Evolutionary conservation across 2,113 vertebrate species (phyloP), one percentile per base, ranked within the genome.

Genomic region (Cyprinodon variegatus): DNA sequence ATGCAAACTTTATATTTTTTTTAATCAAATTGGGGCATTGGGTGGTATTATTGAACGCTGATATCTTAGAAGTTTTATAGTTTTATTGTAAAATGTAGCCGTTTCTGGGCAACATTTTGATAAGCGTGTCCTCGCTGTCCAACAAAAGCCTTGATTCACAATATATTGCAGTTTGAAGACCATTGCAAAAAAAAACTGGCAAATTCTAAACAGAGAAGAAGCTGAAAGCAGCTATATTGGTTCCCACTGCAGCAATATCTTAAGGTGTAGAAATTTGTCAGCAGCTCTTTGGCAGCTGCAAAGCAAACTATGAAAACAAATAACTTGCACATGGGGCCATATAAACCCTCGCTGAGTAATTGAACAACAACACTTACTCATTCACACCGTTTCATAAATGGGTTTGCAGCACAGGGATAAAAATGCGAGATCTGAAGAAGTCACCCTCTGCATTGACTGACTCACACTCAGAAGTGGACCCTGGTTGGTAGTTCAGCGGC

Each of bases 391-490:
- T 72, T 67, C 46, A 65, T 75, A 38, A 78, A 81, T 36, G 1
- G 72, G 69, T 48, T 83, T 87, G 84, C 83, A 85, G 83, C 46
- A 70, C 39, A 38, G 50, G 50, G 61, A 69, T 71, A 46, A 83
- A 83, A 81, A 89, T 83, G 85, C 70, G 41, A 82, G 65, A 84
- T 80, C 43, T 81, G 70, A 85, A 78, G 64, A 74, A 83, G 78
- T 85, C 76, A 43, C 87, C 82, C 50, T 73, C 68, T 12, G 13
- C 64, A 41, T 87, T 92, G 90, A 92, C 90, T 88, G 88, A 90
- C 85, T 79, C 72, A 11, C 69, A 75, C 68, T 63, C 4, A 75
- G 79, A 82, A 88, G 78, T 17, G 74, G 71, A 69, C 77, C 81
- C 72, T 20, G 10, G 75, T 45, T 0, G 60, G 68, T 45, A n/a